Conservation (phyloP, 2,888 invertebrate species). For the Lochmaea capreae region DNA sequence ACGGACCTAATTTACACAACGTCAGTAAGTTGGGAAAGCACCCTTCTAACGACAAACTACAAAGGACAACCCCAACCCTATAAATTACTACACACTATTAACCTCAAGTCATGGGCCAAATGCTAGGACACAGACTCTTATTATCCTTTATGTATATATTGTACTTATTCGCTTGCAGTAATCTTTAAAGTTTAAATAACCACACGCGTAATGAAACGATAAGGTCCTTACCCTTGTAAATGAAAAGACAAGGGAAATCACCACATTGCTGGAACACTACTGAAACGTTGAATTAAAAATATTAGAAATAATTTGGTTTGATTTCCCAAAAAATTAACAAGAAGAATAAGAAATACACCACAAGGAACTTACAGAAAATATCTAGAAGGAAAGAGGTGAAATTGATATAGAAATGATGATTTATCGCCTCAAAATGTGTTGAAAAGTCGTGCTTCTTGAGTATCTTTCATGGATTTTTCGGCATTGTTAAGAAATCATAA, state of each 20-base stretch:
- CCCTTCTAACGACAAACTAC: slow-evolving; percentile 32
- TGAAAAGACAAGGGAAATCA: not conserved
- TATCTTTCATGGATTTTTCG: not conserved
- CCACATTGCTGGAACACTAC: too few relatives aligned
- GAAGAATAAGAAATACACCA: too few relatives aligned
- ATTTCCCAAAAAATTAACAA: too few relatives aligned
- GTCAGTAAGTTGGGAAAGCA: slow-evolving; percentile 22
- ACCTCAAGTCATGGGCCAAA: slow-evolving; percentile 21
- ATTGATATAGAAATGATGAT: too few relatives aligned
- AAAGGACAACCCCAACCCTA: slow-evolving; percentile 31
- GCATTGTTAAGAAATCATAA: not conserved
- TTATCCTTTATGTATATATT: slow-evolving; percentile 13
- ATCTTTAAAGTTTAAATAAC: not conserved
- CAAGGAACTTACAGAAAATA: too few relatives aligned
- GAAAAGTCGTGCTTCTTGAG: not conserved
- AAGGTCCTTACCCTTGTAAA: not conserved
- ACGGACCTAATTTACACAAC: slow-evolving; percentile 19
- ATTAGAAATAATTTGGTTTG: too few relatives aligned
- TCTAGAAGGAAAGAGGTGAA: too few relatives aligned
- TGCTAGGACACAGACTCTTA: slow-evolving; percentile 13
- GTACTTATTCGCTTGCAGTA: slow-evolving; percentile 12
- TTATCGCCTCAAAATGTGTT: too few relatives aligned
- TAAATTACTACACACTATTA: slow-evolving; percentile 35
- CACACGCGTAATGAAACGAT: slow-evolving; percentile 1
- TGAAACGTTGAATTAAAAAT: too few relatives aligned